A percentile compares a stretch with the other conserved stretches of the same genome.
phyloP scores from a whole-genome alignment of 2,797 vertebrate species.

The Synaphobranchus kaupii region DNA sequence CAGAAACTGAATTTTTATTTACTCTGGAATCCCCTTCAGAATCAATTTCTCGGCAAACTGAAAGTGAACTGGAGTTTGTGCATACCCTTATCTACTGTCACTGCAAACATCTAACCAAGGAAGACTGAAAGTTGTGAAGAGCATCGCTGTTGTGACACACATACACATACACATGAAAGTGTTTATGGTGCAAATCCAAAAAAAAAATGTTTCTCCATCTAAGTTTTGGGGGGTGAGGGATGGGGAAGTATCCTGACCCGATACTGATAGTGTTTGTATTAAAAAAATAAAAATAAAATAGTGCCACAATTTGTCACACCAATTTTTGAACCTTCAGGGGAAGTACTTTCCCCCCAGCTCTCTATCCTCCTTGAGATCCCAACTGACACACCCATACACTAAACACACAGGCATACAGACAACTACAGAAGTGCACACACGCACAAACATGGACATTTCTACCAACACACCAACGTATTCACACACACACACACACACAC shows the following conservation, averaged over 20 bases:
- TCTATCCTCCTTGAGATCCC: background rate
- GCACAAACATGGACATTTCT: slow-evolving; percentile 34
- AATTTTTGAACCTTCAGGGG: background rate
- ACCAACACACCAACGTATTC: slow-evolving; percentile 1
- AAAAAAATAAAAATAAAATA: background rate
- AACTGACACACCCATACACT: background rate
- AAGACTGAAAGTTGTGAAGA: background rate
- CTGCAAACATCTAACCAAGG: background rate
- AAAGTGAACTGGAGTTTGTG: background rate
- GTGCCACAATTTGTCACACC: background rate
- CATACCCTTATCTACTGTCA: background rate
- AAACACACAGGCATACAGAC: background rate
- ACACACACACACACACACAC: slow-evolving; percentile 33
- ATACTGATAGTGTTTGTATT: too few relatives aligned
- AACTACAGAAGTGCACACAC: background rate
- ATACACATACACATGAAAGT: background rate
- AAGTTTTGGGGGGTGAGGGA: background rate
- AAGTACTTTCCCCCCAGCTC: background rate
- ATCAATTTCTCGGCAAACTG: background rate
- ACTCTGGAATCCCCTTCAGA: background rate
- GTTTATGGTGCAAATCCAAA: background rate
- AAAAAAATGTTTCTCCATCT: background rate
- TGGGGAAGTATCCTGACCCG: background rate
- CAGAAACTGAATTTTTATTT: background rate
- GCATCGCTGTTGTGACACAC: background rate